Evolutionary conservation across 2,797 vertebrate genomes (phyloP).

Genomic region (Poecile montanus): DNA sequence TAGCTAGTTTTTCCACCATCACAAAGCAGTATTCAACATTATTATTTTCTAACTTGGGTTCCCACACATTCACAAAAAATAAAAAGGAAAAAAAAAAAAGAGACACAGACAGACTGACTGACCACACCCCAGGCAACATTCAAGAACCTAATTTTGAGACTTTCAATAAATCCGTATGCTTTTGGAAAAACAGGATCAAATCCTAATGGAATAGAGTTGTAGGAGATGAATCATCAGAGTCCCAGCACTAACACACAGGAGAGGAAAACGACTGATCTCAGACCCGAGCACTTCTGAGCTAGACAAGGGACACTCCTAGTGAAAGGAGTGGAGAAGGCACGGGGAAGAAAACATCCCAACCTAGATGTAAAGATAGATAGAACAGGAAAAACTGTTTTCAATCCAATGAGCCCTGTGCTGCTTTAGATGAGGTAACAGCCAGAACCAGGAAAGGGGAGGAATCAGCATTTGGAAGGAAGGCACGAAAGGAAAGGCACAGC

Average conservation of each 20-base stretch:
- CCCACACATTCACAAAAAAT: neutral
- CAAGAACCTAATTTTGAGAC: neutral
- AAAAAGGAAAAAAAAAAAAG: neutral
- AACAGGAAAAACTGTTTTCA: slow-evolving; percentile 37
- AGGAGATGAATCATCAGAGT: neutral
- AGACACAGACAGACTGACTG: neutral
- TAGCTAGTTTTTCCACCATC: neutral
- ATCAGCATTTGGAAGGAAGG: neutral
- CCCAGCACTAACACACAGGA: neutral
- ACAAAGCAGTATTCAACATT: neutral
- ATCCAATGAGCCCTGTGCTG: neutral
- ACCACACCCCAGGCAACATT: neutral
- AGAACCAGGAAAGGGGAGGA: neutral
- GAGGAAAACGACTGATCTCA: neutral
- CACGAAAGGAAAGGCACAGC: neutral
- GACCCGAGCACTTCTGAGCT: neutral
- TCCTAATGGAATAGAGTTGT: neutral
- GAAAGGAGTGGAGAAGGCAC: slow-evolving; percentile 22
- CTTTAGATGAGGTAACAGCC: neutral
- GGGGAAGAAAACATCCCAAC: slow-evolving; percentile 44
- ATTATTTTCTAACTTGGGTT: neutral
- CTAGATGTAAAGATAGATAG: slow-evolving; percentile 21
- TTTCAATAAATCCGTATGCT: neutral
- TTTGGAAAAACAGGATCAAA: slow-evolving; percentile 11
- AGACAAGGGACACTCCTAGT: slow-evolving; percentile 18